Base-by-base conservation (phyloP, 2,113 vertebrate genomes). In the Menura novaehollandiae region DNA sequence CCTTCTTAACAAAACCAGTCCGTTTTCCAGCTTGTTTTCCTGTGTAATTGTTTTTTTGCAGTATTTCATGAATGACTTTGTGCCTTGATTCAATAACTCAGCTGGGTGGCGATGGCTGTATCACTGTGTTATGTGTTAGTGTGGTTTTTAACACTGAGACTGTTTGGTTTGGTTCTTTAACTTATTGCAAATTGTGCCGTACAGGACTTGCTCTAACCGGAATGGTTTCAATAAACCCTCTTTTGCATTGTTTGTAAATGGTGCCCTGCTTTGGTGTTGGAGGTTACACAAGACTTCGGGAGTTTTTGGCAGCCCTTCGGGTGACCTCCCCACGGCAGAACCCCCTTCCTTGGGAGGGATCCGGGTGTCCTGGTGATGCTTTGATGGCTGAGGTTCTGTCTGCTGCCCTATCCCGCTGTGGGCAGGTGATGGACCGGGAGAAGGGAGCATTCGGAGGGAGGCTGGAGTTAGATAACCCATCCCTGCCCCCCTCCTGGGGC, bases 1-100 rank as follows among this genome's bases (percentile, higher is more conserved):
- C 62, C 96, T 94, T 93, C 68, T n/a, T 94, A 92, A 95, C 76
- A 35, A 87, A 75, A 71, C 37, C 17, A 89, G 85, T 85, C 64
- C 64, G 35, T 75, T 93, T 37, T 55, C 51, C 88, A 78, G 95
- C 95, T 96, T 93, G 7, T 71, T 88, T 77, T 69, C 52, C 56
- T 41, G 79, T 92, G 79, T 96, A 46, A 68, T 59, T 94, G 33
- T 20, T 47, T 74, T 71, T 75, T 66, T 81, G 11, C 92, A 27
- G 85, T 91, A 49, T 87, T 95, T 88, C 60, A 85, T 49, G 64
- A 89, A 83, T 93, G 92, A 97, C 94, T 96, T 91, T 62, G 98
- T 98, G 98, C 98, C 98, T 98, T 98, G 97, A 95, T 92, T 91
- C 93, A 72, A 9, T 91, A 89, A 89, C 80, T 73, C 79, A 28